phyloP scores from a whole-genome alignment of 2,113 vertebrate species.

The Calidris pygmaea region DNA sequence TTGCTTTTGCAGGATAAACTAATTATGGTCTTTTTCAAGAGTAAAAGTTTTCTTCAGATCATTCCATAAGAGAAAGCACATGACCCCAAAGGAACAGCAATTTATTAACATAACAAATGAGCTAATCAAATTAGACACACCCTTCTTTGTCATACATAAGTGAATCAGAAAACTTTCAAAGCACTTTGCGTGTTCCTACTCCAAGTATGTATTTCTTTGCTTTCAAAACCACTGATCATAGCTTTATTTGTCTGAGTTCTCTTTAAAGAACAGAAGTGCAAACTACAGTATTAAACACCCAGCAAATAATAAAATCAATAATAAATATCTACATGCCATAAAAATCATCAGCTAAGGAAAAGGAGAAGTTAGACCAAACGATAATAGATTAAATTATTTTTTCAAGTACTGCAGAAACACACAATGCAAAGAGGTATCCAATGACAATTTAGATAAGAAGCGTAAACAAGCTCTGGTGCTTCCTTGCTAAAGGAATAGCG shows the following conservation, averaged over 20 bases:
- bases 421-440: background rate
- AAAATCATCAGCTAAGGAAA: background rate
- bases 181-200: background rate
- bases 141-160: background rate
- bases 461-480: background rate
- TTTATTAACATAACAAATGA: background rate
- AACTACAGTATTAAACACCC: background rate
- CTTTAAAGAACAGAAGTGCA: background rate
- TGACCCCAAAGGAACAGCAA: background rate
- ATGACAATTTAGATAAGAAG: background rate
- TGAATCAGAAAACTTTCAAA: background rate
- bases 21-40: background rate
- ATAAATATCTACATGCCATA: background rate
- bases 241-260: background rate
- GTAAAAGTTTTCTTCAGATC: background rate
- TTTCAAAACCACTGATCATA: background rate
- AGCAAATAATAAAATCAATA: background rate
- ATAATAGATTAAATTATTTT: background rate
- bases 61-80: background rate
- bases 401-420: background rate
- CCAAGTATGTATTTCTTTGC: background rate
- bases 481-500: background rate
- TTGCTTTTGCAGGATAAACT: background rate
- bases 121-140: background rate
- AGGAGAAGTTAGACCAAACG: background rate